phyloP scores from a whole-genome alignment of 2,888 invertebrate species.

The Plagiodera versicolora region DNA sequence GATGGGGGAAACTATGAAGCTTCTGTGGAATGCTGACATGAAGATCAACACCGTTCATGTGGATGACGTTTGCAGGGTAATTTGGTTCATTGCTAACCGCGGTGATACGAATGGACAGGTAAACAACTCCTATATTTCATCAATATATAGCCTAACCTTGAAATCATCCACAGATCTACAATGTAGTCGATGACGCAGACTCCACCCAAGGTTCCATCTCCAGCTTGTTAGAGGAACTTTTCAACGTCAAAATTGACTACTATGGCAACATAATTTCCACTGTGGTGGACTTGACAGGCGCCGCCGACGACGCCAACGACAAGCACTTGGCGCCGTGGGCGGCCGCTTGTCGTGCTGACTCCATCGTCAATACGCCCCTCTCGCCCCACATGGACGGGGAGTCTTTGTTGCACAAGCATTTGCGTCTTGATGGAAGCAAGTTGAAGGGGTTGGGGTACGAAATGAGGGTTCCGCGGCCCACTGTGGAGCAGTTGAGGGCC shows the following conservation, averaged over 20 bases:
- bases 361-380: slow-evolving; percentile 80
- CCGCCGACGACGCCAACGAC: slow-evolving; percentile 90
- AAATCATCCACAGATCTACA: slow-evolving; percentile 70
- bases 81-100: slow-evolving; percentile 66
- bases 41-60: slow-evolving; percentile 89
- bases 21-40: slow-evolving; percentile 84
- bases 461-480: slow-evolving; percentile 65
- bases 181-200: slow-evolving; percentile 80
- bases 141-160: too few species aligned
- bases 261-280: slow-evolving; percentile 81
- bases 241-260: slow-evolving; percentile 84
- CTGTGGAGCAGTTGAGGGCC: slow-evolving; percentile 54
- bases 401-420: slow-evolving; percentile 76
- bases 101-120: slow-evolving; percentile 49
- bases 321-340: slow-evolving; percentile 94
- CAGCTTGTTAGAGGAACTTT: slow-evolving; percentile 77
- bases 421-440: slow-evolving; percentile 73
- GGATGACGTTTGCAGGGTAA: slow-evolving; percentile 77
- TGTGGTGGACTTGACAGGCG: slow-evolving; percentile 76
- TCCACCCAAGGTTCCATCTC: slow-evolving; percentile 86
- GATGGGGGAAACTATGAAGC: slow-evolving; percentile 86
- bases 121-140: slow-evolving; percentile 5
- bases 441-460: slow-evolving; percentile 64
- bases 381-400: slow-evolving; percentile 87
- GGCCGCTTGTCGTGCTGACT: slow-evolving; percentile 74